Evolutionary conservation across 2,113 vertebrate species (phyloP).

Genomic region (Cranoglanis bouderius): DNA sequence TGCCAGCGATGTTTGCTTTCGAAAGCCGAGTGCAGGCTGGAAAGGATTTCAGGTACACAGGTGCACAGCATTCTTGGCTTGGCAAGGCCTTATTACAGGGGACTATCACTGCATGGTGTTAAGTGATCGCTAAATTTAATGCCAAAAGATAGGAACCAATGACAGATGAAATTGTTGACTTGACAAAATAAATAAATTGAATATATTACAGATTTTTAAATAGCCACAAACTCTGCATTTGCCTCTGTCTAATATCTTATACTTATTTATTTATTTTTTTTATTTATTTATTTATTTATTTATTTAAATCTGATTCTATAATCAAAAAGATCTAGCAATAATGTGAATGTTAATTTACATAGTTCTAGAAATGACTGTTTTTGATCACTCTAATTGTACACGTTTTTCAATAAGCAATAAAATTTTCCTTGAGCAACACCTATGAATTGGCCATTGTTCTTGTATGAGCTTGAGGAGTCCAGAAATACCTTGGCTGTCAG

Average conservation of each 20-base stretch:
- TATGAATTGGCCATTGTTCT: conserved; percentile 76
- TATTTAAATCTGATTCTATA: background rate
- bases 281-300: too few relatives aligned
- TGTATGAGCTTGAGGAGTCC: conserved; percentile 67
- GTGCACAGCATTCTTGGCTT: conserved; percentile 47
- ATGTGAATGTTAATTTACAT: background rate
- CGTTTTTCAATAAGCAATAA: conserved; percentile 39
- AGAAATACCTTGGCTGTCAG: conserved; percentile 77
- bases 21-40: conserved; percentile 16
- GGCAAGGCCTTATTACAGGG: conserved; percentile 37
- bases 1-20: conserved; percentile 14
- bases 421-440: conserved; percentile 58
- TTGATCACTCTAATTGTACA: conserved; percentile 8
- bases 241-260: background rate
- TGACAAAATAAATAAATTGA: background rate
- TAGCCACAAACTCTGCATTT: background rate
- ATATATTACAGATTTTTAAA: background rate
- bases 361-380: background rate
- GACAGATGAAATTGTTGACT: background rate
- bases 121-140: conserved; percentile 38
- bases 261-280: too few relatives aligned
- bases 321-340: background rate
- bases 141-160: conserved; percentile 25
- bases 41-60: conserved; percentile 41
- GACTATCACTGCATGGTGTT: conserved; percentile 34